These are phyloP conservation scores for Empis stercorea DNA, from an alignment of 2,888 invertebrate species.

Conservation along the genomic window DNA sequence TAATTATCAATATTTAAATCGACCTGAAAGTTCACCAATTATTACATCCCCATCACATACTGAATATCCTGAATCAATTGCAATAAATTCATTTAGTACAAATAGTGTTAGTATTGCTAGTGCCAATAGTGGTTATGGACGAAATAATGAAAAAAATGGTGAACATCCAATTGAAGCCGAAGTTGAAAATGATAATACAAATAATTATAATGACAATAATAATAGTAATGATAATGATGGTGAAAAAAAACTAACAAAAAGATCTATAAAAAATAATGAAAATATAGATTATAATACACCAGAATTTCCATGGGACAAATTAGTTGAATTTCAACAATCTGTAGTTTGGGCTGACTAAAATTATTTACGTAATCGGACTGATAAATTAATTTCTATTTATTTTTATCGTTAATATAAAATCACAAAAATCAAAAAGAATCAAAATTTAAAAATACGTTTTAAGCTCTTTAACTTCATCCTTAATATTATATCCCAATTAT, in stretches of 20 bases:
- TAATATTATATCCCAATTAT: not conserved
- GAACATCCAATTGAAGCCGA: conserved; percentile 28
- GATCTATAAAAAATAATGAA: conserved; percentile 18
- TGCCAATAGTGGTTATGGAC: conserved; percentile 27
- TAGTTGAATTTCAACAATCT: conserved; percentile 52
- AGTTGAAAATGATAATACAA: conserved; percentile 14
- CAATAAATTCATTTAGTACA: conserved; percentile 25
- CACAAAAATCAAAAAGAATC: no score
- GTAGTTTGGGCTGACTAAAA: conserved; percentile 49
- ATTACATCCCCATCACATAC: conserved; percentile 13
- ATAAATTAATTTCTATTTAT: conserved; percentile 13
- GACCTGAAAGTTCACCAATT: conserved; percentile 27
- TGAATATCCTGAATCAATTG: conserved; percentile 27
- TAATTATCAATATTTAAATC: conserved; percentile 33
- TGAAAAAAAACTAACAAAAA: conserved; percentile 12
- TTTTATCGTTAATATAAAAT: not conserved
- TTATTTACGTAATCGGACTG: conserved; percentile 8
- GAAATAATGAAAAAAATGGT: conserved; percentile 33
- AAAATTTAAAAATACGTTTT: no score
- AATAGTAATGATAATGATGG: conserved; percentile 11
- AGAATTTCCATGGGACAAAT: conserved; percentile 68
- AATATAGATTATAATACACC: conserved; percentile 35
- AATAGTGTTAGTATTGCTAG: not conserved
- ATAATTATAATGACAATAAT: conserved; percentile 6
- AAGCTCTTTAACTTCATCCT: not conserved